These are phyloP conservation scores for Masnerella sp. DNA, from an alignment of 2,888 invertebrate species.

Conservation along the genomic window DNA sequence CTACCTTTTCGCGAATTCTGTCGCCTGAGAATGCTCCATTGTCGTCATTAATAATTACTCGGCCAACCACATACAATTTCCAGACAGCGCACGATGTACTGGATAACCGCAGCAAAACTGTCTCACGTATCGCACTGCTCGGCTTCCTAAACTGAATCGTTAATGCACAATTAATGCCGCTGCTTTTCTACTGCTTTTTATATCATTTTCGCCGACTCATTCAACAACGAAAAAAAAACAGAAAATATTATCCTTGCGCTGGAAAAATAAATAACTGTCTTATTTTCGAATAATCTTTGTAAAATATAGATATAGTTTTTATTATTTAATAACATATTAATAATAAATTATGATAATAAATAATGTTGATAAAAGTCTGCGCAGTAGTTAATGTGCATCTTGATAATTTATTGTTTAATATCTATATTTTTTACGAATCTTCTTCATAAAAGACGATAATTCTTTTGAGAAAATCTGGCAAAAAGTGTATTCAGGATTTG, in stretches of 20 bases:
- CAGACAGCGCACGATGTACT: constrained; percentile 56
- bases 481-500: no score
- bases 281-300: no score
- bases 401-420: no score
- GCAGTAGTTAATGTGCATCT: no score
- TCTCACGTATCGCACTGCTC: constrained; percentile 47
- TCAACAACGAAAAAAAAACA: background rate
- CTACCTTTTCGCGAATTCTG: constrained; percentile 63
- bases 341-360: no score
- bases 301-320: no score
- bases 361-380: no score
- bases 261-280: no score
- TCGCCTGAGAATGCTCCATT: constrained; percentile 68
- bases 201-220: background rate
- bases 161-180: constrained; percentile 40
- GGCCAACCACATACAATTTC: constrained; percentile 57
- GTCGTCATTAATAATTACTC: constrained; percentile 63
- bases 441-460: no score
- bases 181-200: background rate
- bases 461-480: no score
- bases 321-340: no score
- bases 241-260: background rate
- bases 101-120: constrained; percentile 54
- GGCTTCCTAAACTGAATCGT: constrained; percentile 44
- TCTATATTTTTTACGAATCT: no score